Base-by-base conservation (phyloP, 2,888 invertebrate genomes). In the Brenthis ino region DNA sequence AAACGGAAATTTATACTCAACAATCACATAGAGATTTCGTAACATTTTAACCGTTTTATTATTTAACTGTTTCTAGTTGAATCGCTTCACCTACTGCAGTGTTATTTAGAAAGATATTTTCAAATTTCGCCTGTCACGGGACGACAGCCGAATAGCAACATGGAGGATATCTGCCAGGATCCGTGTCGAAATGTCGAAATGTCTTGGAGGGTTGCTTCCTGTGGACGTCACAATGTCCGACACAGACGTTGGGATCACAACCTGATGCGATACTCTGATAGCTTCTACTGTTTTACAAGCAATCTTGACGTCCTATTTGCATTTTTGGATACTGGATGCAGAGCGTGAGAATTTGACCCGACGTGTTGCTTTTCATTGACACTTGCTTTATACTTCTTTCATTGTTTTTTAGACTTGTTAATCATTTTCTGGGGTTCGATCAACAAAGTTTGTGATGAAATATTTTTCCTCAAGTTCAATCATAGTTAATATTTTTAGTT, bases 121-220 rank as follows among this genome's bases (percentile, higher is more conserved):
- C 57, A 71, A 68, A 71, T 55, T 69, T 71, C 64, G 60, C 54
- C 43, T 64, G 71, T 69, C 71, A 61, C 51, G 16, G 54, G 55
- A 47, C 58, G 71, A 71, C 69, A 66, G 81, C 80, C 80, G 82
- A 81, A 71, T 82, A 75, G 82, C 55, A 56, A 63, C 61, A 50
- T 51, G 24, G 50, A 50, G 56, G 60, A 82, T 87, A 91, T 92
- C 91, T 83, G 76, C 79, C 83, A 85, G 85, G 82, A 90, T 91
- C 91, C 84, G 86, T 85, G 87, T 85, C 80, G 79, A 73, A 83
- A 86, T 85, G 87, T 85, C 80, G 79, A 73, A 74, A 75, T 77
- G 80, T 79, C 82, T 76, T 73, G 11, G 75, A 71, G 74, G 75
- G 75, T 76, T 79, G 77, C 77, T 77, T 79, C 78, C 75, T 72